phyloP scores from a whole-genome alignment of 2,888 invertebrate genomes.

The Liopterus haemorrhoidalis region DNA sequence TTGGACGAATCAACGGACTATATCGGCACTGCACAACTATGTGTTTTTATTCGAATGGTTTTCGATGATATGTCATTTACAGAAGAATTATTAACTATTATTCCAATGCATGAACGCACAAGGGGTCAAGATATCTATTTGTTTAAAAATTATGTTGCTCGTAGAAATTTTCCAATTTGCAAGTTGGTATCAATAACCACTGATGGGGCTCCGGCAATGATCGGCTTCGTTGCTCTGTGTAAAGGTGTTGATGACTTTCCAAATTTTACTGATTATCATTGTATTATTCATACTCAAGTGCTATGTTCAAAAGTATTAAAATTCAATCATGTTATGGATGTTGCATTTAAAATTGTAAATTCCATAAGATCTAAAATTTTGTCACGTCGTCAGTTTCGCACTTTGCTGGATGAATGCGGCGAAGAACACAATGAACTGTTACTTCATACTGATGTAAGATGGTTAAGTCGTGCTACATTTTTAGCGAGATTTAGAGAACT shows the following conservation, averaged over 20 bases:
- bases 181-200: slow-evolving; percentile 28
- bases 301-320: neutral
- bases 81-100: slow-evolving; percentile 27
- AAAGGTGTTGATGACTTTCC: slow-evolving; percentile 6
- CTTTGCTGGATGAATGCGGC: neutral
- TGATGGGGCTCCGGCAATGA: slow-evolving; percentile 29
- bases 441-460: slow-evolving; percentile 3
- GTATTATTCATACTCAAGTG: slow-evolving; percentile 15
- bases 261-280: too few species aligned
- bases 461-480: slow-evolving; percentile 4
- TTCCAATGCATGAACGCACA: slow-evolving; percentile 28
- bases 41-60: slow-evolving; percentile 26
- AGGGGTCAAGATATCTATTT: slow-evolving; percentile 29
- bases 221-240: slow-evolving; percentile 24
- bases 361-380: too few species aligned
- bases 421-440: neutral
- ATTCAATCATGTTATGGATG: neutral
- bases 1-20: slow-evolving; percentile 16
- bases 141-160: slow-evolving; percentile 23
- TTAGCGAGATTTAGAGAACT: neutral
- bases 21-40: slow-evolving; percentile 23
- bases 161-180: slow-evolving; percentile 25
- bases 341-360: slow-evolving; percentile 1
- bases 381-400: too few species aligned
- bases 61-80: slow-evolving; percentile 27